These are phyloP conservation scores for Drosophila nannoptera DNA, from an alignment of 1,140 invertebrate genomes.

Conservation along the genomic window DNA sequence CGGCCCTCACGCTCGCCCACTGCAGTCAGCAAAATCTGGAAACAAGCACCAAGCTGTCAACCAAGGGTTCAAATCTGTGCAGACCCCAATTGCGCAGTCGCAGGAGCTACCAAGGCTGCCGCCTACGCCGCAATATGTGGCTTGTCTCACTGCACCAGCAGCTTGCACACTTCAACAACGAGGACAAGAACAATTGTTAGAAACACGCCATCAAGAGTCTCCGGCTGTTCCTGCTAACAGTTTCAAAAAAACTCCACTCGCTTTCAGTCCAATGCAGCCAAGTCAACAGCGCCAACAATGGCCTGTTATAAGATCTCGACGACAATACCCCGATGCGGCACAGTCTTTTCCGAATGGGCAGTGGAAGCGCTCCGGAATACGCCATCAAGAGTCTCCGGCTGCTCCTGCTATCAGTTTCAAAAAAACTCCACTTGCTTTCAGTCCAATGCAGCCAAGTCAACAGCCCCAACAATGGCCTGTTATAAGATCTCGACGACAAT, in stretches of 20 bases:
- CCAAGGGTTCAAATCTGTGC: constrained; percentile 29
- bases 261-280: too few species aligned
- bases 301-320: too few species aligned
- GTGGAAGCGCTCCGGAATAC: background rate
- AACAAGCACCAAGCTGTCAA: constrained; percentile 19
- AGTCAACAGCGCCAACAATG: too few species aligned
- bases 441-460: too few species aligned
- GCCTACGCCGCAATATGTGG: background rate
- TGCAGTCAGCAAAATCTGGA: background rate
- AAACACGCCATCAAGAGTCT: background rate
- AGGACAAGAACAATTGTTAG: too few species aligned
- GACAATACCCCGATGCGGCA: too few species aligned
- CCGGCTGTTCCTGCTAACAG: background rate
- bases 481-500: too few species aligned
- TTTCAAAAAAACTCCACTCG: too few species aligned
- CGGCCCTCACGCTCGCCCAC: background rate
- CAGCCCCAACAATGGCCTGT: too few species aligned
- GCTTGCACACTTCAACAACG: background rate
- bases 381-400: background rate
- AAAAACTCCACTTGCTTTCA: too few species aligned
- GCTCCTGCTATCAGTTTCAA: background rate
- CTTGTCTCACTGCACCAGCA: background rate
- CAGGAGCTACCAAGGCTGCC: background rate
- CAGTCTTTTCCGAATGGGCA: background rate
- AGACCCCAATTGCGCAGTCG: background rate